phyloP scores from a whole-genome alignment of 2,888 invertebrate species.

The Himalopsyche japonica region DNA sequence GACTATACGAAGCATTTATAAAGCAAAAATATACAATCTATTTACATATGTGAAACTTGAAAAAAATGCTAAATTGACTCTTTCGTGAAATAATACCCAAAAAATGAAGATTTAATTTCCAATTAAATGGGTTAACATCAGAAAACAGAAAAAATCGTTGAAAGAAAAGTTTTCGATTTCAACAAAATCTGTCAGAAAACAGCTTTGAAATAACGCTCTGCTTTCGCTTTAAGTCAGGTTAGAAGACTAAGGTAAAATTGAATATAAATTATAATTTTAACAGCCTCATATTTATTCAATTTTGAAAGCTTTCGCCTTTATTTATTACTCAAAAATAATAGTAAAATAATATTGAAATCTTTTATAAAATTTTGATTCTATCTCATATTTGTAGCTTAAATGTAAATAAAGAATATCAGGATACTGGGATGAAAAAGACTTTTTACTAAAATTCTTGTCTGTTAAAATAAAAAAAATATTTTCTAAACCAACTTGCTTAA shows the following conservation, averaged over 20 bases:
- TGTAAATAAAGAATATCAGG: too few relatives aligned
- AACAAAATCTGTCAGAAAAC: not conserved
- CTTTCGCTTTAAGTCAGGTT: not conserved
- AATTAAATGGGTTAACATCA: not conserved
- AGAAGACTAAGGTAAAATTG: conserved; percentile 19
- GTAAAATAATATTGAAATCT: not conserved
- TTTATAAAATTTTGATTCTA: not conserved
- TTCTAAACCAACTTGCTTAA: too few relatives aligned
- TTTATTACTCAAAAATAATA: conserved; percentile 26
- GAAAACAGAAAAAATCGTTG: not conserved
- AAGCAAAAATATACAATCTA: too few relatives aligned
- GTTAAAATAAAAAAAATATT: too few relatives aligned
- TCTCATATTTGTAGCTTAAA: too few relatives aligned
- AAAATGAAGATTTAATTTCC: too few relatives aligned
- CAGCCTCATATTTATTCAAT: conserved; percentile 26
- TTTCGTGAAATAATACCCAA: too few relatives aligned
- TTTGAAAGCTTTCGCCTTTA: not conserved
- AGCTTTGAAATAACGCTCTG: not conserved
- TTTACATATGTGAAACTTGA: too few relatives aligned
- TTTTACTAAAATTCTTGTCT: too few relatives aligned
- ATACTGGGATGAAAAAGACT: too few relatives aligned
- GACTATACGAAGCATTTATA: too few relatives aligned
- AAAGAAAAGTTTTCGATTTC: not conserved
- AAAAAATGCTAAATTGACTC: too few relatives aligned
- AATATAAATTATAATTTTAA: conserved; percentile 22